A percentile compares a stretch with the other conserved stretches of the same genome.
Conservation (phyloP, 2,113 vertebrate species). For the Eclectus roratus region DNA sequence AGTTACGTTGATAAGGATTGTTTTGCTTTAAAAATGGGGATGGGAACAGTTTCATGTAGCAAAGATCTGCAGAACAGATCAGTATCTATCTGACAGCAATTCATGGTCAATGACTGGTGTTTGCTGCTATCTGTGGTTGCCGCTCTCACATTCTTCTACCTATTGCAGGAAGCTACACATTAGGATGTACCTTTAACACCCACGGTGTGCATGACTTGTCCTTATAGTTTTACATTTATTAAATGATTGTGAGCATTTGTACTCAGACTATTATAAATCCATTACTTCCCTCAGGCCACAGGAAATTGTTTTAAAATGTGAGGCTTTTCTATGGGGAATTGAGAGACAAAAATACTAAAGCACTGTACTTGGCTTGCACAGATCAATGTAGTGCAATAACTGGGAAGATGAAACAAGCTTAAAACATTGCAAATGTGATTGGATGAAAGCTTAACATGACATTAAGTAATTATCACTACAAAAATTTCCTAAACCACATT, state of each 20-base stretch:
- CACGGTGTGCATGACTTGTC: neutral
- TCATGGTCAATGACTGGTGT: neutral
- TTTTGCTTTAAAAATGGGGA: neutral
- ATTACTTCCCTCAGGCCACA: neutral
- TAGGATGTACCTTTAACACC: neutral
- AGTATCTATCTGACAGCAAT: neutral
- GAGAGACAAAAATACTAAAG: conserved; percentile 9
- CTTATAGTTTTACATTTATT: neutral
- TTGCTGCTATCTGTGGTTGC: neutral
- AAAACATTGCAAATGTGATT: conserved; percentile 29
- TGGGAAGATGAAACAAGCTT: conserved; percentile 23
- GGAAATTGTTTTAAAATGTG: conserved; percentile 34
- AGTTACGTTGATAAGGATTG: neutral
- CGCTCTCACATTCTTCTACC: neutral
- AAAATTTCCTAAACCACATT: neutral
- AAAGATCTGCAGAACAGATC: neutral
- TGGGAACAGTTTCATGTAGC: neutral
- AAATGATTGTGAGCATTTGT: conserved; percentile 32
- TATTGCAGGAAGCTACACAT: neutral
- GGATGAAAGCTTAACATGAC: conserved; percentile 39
- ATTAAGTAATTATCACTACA: conserved; percentile 27
- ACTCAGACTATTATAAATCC: conserved; percentile 31
- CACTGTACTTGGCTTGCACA: neutral
- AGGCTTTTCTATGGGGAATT: conserved; percentile 14
- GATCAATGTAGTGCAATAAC: conserved; percentile 50